These are phyloP conservation scores for Mastigias papua DNA, from an alignment of 30 jellyfish, hydroid and myxozoan species.

Conservation along the genomic window DNA sequence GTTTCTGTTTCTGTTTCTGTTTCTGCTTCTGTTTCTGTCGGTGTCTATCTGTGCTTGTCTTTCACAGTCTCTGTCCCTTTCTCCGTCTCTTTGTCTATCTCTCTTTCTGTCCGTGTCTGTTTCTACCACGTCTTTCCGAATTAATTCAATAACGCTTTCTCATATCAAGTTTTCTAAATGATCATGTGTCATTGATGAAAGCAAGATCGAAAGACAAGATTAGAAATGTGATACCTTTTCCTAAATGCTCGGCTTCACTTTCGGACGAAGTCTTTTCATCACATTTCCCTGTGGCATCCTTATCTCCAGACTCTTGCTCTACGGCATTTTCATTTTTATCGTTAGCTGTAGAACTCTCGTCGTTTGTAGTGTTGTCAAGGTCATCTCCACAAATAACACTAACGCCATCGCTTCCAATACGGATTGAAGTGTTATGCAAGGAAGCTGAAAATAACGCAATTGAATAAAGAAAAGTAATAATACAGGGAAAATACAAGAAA, in stretches of 20 bases:
- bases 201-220: too few species aligned
- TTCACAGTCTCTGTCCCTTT: too few species aligned
- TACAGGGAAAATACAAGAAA: not conserved
- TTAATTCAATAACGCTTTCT: too few species aligned
- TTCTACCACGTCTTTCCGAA: too few species aligned
- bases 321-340: conserved; percentile 10
- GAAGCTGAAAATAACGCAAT: conserved; percentile 42
- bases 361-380: conserved; percentile 70
- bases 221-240: conserved; percentile 40
- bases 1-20: too few species aligned
- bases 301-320: conserved; percentile 8
- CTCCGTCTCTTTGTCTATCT: too few species aligned
- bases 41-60: too few species aligned
- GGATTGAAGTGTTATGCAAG: conserved; percentile 79
- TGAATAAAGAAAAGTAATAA: not conserved
- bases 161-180: too few species aligned
- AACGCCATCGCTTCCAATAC: conserved; percentile 84
- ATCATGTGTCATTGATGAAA: too few species aligned
- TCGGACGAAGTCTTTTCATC: conserved; percentile 10
- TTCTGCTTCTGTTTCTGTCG: too few species aligned
- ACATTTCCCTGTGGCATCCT: not conserved
- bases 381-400: conserved; percentile 93
- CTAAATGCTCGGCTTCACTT: conserved; percentile 67
- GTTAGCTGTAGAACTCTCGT: conserved; percentile 32
- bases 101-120: too few species aligned